These are phyloP conservation scores for Scotopteryx bipunctaria DNA, from an alignment of 2,888 invertebrate species.

Conservation along the genomic window DNA sequence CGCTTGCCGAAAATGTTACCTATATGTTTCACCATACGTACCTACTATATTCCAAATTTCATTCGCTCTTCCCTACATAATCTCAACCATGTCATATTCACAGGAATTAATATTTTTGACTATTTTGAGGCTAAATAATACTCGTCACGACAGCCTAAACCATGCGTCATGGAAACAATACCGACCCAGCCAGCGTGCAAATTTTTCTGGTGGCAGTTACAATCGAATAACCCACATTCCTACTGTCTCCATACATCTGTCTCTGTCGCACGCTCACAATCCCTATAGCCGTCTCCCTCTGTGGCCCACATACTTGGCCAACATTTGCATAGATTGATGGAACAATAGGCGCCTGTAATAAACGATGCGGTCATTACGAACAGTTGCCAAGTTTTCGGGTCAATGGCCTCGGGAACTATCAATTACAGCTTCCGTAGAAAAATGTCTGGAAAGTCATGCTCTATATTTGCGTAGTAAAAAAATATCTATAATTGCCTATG, in stretches of 20 bases:
- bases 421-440: slow-evolving; percentile 13
- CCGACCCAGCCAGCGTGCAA: neutral
- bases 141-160: no score
- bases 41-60: no score
- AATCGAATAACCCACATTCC: slow-evolving; percentile 7
- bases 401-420: slow-evolving; percentile 20
- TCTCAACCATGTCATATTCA: no score
- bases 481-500: no score
- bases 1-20: no score
- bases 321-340: slow-evolving; percentile 31
- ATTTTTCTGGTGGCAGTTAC: neutral
- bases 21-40: no score
- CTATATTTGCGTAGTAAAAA: no score
- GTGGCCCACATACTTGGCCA: slow-evolving; percentile 23
- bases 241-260: slow-evolving; percentile 1
- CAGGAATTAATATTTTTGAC: no score
- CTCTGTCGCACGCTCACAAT: slow-evolving; percentile 13
- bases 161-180: neutral
- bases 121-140: no score
- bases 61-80: no score
- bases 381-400: slow-evolving; percentile 30
- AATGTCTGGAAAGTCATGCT: slow-evolving; percentile 13
- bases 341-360: slow-evolving; percentile 28
- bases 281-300: slow-evolving; percentile 5
- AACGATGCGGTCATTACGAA: slow-evolving; percentile 29